Base-by-base conservation (phyloP, 2,888 invertebrate genomes). In the Drosophila putrida region DNA sequence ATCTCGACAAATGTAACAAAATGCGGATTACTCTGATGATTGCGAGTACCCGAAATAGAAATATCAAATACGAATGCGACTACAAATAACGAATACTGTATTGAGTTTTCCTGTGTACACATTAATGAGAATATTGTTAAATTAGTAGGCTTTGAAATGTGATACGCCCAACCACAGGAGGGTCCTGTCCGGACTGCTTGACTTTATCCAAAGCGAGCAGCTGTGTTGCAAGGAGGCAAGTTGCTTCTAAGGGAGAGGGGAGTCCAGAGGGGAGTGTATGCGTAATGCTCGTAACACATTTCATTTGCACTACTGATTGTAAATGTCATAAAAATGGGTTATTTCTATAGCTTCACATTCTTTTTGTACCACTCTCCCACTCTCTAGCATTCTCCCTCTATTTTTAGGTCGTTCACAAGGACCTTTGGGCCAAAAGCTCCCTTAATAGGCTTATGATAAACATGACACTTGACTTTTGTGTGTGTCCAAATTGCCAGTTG, bases 71-170 rank as follows among this genome's bases (percentile, higher is more conserved):
- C 25, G 28, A 36, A 25, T 31, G 20, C 53, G 44, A n/a, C n/a
- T n/a, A n/a, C n/a, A n/a, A 53, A 28, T 50, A 28, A 33, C 28
- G 55, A 31, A 11, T 51, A n/a, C 27, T 27, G 50, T 38, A 53
- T 53, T 27, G 35, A 31, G 50, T 61, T 61, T 38, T 53, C 46
- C 31, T 83, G 84, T 88, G 89, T 71, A 88, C 81, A 82, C 88
- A 91, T 90, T 91, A 90, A 91, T 91, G 91, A 90, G 91, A 90
- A 91, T 91, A 91, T 91, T 91, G 91, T 90, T 91, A 90, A 91
- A 91, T 91, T 91, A 90, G 90, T 83, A 81, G 91, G 85, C 89
- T 91, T 89, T 90, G 91, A 90, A 91, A 91, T 91, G 91, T 83
- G 91, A 91, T 90, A 91, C 86, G 89, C 87, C 89, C 89, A 75